phyloP scores from a whole-genome alignment of 2,888 invertebrate genomes.

The Phragmatobia fuliginosa region DNA sequence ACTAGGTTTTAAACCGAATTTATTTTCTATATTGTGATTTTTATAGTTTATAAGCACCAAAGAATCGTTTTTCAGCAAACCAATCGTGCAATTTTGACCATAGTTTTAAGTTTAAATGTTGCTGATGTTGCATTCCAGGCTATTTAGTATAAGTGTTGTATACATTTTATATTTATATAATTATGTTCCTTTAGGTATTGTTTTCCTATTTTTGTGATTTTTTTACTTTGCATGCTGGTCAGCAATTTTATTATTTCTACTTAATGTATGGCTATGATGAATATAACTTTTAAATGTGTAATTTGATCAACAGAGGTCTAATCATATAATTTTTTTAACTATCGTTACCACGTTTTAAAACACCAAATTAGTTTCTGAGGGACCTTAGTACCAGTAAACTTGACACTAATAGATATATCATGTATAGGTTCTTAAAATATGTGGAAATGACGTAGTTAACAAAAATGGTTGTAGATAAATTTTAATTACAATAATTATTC shows the following conservation, averaged over 20 bases:
- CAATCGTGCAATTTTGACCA: slow-evolving; percentile 78
- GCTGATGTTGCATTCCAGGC: slow-evolving; percentile 62
- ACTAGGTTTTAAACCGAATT: slow-evolving; percentile 68
- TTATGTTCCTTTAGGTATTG: slow-evolving; percentile 60
- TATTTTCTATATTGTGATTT: slow-evolving; percentile 75
- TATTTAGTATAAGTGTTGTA: slow-evolving; percentile 66
- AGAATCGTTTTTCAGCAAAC: slow-evolving; percentile 74
- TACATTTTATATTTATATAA: slow-evolving; percentile 55
- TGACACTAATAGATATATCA: slow-evolving; percentile 4
- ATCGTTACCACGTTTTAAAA: slow-evolving; percentile 16
- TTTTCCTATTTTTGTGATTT: slow-evolving; percentile 56
- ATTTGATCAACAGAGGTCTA: slow-evolving; percentile 18
- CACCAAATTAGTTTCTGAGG: not conserved
- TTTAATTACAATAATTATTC: slow-evolving; percentile 35
- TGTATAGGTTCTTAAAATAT: slow-evolving; percentile 12
- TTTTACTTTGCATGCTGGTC: slow-evolving; percentile 73
- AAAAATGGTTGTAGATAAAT: slow-evolving; percentile 65
- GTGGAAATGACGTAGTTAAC: slow-evolving; percentile 31
- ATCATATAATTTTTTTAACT: slow-evolving; percentile 6
- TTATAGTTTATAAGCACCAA: slow-evolving; percentile 78
- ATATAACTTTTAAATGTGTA: slow-evolving; percentile 24
- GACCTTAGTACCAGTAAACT: not conserved
- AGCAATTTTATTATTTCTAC: slow-evolving; percentile 53
- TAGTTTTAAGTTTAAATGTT: slow-evolving; percentile 62
- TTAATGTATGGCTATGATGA: slow-evolving; percentile 44